Evolutionary conservation across 1,140 invertebrate genomes (phyloP), one percentile per base, ranked within the genome.

Genomic region (Coenobita brevimanus): DNA sequence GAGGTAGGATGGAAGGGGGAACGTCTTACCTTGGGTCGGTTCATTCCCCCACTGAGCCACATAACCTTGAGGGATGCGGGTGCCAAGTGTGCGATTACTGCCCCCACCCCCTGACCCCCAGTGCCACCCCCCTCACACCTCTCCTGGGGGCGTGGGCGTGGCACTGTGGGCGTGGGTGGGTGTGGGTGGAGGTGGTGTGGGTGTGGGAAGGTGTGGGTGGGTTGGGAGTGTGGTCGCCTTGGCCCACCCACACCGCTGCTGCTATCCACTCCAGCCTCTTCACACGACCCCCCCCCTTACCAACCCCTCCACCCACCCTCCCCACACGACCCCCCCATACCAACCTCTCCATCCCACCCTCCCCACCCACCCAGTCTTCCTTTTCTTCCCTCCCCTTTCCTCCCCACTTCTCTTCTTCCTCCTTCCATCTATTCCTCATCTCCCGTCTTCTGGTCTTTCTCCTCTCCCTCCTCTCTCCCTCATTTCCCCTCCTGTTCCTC

Each of bases 51-150:
- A 71, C 17, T 71, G n/a, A 17, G 67, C 36, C 67, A 38, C 13
- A 71, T 71, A 71, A 71, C 67, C 67, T 71, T 76, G 41, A 54
- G 75, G 75, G 15, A 13, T 17, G 38, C 43, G 46, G 75, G 75
- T 50, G 75, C 41, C 41, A 43, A 79, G n/a, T 79, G 50, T 43
- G 38, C 41, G 41, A 79, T 43, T 54, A 54, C 46, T 24, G 38
- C n/a, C 24, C 41, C 75, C 46, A 17, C n/a, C 38, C 75, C 73
- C 27, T 8, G 15, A 8, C 27, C 46, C 75, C 0, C 43, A 27
- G 27, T 3, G 4, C 67, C 67, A 10, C 27, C 4, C 3, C 15
- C 67, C 30, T 3, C n/a, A 3, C 21, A 50, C 46, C 8, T 33
- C 1, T 24, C 57, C 57, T 50, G 46, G 6, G 46, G 46, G 46